These are phyloP conservation scores for Clarias gariepinus DNA, from an alignment of 2,113 vertebrate species.

Conservation along the genomic window DNA sequence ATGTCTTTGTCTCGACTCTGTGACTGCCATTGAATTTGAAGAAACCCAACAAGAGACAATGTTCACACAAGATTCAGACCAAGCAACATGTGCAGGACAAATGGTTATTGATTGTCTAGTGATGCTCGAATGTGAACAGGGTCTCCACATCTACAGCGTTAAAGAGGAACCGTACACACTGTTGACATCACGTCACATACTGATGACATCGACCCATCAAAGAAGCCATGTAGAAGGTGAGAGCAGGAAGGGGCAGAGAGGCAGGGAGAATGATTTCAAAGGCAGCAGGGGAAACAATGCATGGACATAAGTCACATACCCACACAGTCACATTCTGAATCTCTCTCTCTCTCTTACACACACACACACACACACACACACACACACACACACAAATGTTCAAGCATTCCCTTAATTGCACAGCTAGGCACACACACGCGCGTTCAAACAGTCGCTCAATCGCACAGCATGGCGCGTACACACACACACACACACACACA, in stretches of 20 bases:
- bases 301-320: constrained; percentile 2
- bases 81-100: constrained; percentile 16
- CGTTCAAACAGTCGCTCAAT: constrained; percentile 22
- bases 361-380: neutral
- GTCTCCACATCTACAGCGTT: constrained; percentile 47
- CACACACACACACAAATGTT: constrained; percentile 4
- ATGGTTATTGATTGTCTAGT: constrained; percentile 31
- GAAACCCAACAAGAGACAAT: constrained; percentile 43
- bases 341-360: neutral
- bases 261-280: constrained; percentile 36
- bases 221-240: constrained; percentile 45
- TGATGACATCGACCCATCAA: constrained; percentile 55
- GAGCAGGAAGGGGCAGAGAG: constrained; percentile 21
- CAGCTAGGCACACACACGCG: neutral
- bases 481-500: constrained; percentile 35
- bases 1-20: constrained; percentile 52
- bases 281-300: constrained; percentile 5
- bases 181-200: constrained; percentile 60
- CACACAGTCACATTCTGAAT: neutral
- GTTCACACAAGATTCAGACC: constrained; percentile 50
- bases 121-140: constrained; percentile 51
- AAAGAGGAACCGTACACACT: constrained; percentile 47
- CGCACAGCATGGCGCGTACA: constrained; percentile 4
- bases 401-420: constrained; percentile 16
- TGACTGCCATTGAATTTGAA: constrained; percentile 57